phyloP scores from a whole-genome alignment of 2,797 vertebrate species.

The Heteromormyrus szaboi region DNA sequence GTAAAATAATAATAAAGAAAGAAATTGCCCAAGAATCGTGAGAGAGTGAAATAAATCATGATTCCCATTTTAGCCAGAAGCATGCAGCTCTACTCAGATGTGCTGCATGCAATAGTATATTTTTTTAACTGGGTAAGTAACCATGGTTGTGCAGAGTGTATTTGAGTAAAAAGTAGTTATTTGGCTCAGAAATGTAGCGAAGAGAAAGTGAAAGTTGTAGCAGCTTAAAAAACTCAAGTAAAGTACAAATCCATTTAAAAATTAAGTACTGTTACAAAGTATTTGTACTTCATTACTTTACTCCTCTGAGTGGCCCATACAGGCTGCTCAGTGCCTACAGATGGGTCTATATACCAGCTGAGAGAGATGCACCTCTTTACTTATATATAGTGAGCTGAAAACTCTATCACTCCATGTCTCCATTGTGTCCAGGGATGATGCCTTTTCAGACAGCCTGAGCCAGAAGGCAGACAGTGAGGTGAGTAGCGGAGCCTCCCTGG shows the following conservation, averaged over 20 bases:
- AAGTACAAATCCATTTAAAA: not conserved
- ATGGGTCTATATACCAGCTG: not conserved
- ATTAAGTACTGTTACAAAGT: not conserved
- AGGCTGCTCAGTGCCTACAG: not conserved
- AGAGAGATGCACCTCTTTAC: not conserved
- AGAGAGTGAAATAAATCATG: not conserved
- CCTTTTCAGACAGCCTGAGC: constrained; percentile 79
- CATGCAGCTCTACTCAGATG: not conserved
- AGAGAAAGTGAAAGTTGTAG: not conserved
- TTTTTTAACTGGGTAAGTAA: not conserved
- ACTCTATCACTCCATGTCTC: not conserved
- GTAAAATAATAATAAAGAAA: not conserved
- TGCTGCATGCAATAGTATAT: not conserved
- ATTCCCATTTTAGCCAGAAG: not conserved
- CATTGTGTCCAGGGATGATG: constrained; percentile 71
- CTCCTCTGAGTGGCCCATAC: not conserved
- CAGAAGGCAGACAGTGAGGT: constrained; percentile 81
- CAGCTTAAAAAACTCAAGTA: not conserved
- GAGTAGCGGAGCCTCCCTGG: constrained; percentile 71
- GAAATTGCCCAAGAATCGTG: not conserved
- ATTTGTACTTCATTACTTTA: not conserved
- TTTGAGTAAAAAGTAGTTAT: not conserved
- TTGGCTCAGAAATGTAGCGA: not conserved
- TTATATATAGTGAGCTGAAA: not conserved
- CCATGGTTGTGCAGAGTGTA: not conserved